Evolutionary conservation across 1,140 invertebrate species (phyloP).

Genomic region (Diorhabda carinulata): DNA sequence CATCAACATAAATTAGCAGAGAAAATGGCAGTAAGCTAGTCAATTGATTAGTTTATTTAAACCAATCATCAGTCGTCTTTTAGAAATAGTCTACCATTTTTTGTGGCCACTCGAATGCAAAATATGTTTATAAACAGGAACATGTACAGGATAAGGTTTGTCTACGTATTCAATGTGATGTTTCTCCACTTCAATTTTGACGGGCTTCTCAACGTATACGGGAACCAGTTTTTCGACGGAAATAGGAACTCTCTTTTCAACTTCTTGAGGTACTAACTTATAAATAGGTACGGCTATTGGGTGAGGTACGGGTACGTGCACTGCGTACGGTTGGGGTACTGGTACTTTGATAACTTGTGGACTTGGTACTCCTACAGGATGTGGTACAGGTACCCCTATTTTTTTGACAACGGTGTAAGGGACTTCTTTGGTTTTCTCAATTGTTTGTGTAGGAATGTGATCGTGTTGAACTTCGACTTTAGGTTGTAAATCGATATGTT

Average conservation of each 20-base stretch:
- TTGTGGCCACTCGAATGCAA: slow-evolving; percentile 48
- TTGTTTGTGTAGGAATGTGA: slow-evolving; percentile 52
- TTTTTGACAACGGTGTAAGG: slow-evolving; percentile 70
- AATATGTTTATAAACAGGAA: slow-evolving; percentile 76
- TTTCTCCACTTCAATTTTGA: slow-evolving; percentile 71
- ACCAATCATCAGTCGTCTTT: not conserved
- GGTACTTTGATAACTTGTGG: slow-evolving; percentile 69
- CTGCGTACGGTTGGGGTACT: slow-evolving; percentile 70
- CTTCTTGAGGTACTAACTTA: slow-evolving; percentile 58
- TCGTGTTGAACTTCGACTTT: slow-evolving; percentile 42
- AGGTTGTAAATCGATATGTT: slow-evolving; percentile 33
- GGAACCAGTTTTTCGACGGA: slow-evolving; percentile 71
- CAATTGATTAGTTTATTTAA: no score
- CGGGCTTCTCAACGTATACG: slow-evolving; percentile 70
- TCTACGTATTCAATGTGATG: slow-evolving; percentile 67
- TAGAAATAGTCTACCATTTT: slow-evolving; percentile 8
- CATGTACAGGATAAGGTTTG: slow-evolving; percentile 72
- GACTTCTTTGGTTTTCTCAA: slow-evolving; percentile 62
- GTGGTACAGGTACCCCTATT: slow-evolving; percentile 67
- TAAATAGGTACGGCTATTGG: slow-evolving; percentile 70
- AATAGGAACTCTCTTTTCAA: slow-evolving; percentile 72
- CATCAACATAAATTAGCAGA: no score
- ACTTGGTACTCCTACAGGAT: slow-evolving; percentile 67
- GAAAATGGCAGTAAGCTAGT: no score
- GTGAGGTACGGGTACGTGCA: slow-evolving; percentile 66